Conservation (phyloP, 2,113 vertebrate species). For the Apaloderma vittatum region DNA sequence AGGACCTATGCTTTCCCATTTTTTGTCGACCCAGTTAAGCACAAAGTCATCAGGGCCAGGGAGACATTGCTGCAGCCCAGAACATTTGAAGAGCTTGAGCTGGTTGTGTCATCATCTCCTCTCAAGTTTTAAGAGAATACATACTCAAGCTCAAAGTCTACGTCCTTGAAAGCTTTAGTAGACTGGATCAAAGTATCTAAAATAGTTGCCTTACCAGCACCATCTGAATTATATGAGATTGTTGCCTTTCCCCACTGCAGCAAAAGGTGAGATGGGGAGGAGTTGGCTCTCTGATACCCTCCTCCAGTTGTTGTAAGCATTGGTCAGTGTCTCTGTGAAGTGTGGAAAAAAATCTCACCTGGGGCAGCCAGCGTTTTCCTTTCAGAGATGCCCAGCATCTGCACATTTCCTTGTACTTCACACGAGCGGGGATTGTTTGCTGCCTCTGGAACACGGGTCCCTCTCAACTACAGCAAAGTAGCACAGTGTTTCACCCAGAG, state of each 20-base stretch:
- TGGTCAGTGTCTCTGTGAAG: background rate
- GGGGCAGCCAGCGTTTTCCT: background rate
- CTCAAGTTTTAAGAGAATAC: background rate
- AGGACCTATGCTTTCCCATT: background rate
- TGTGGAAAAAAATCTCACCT: background rate
- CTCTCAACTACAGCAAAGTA: background rate
- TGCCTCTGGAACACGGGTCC: background rate
- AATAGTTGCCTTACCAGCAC: background rate
- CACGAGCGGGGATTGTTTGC: background rate
- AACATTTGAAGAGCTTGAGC: background rate
- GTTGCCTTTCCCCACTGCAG: background rate
- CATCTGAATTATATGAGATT: background rate
- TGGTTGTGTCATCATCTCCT: background rate
- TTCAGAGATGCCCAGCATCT: background rate
- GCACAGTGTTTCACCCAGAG: background rate
- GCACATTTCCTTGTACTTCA: background rate
- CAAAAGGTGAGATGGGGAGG: background rate
- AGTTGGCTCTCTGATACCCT: background rate
- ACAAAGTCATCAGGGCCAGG: background rate
- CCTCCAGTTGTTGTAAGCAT: background rate
- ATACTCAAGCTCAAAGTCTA: background rate
- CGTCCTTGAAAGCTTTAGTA: background rate
- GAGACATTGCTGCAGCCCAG: background rate
- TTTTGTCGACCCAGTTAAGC: background rate
- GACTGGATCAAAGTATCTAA: background rate